A percentile compares a stretch with the other conserved stretches of the same genome.
These are phyloP conservation scores for Cololabis saira DNA, from an alignment of 2,113 vertebrate species.

Conservation along the genomic window DNA sequence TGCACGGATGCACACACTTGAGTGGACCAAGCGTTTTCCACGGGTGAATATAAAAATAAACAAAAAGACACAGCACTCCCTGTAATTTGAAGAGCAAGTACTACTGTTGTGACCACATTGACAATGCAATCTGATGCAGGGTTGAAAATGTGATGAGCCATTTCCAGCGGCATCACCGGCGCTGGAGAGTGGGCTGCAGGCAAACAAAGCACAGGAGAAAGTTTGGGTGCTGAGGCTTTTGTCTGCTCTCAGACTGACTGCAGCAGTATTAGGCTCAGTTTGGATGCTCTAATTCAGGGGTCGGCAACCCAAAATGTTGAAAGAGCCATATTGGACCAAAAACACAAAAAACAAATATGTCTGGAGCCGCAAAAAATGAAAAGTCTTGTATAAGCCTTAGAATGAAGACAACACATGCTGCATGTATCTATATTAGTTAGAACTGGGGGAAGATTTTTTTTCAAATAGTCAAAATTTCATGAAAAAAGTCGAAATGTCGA, in stretches of 20 bases:
- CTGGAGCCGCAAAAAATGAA: too few species aligned
- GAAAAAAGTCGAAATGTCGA: too few species aligned
- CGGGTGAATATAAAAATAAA: not conserved
- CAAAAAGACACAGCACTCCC: too few species aligned
- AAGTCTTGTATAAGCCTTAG: too few species aligned
- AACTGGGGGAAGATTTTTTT: too few species aligned
- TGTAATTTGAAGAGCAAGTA: conserved; percentile 2
- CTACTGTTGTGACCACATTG: conserved; percentile 25
- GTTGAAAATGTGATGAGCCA: conserved; percentile 48
- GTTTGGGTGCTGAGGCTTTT: conserved; percentile 9
- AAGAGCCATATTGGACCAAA: too few species aligned
- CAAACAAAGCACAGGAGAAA: conserved; percentile 25
- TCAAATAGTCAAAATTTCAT: too few species aligned
- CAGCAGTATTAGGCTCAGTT: conserved; percentile 3
- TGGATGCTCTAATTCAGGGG: not conserved
- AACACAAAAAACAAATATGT: too few species aligned
- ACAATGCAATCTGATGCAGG: conserved; percentile 22
- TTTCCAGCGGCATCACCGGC: conserved; percentile 27
- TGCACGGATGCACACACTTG: not conserved
- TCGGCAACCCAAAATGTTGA: too few species aligned
- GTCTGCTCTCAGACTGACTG: not conserved
- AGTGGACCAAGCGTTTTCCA: not conserved
- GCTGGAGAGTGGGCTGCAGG: conserved; percentile 16
- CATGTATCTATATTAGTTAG: too few species aligned
- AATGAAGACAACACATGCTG: too few species aligned